phyloP scores from a whole-genome alignment of 2,888 invertebrate species.

The Drosophila anceps region DNA sequence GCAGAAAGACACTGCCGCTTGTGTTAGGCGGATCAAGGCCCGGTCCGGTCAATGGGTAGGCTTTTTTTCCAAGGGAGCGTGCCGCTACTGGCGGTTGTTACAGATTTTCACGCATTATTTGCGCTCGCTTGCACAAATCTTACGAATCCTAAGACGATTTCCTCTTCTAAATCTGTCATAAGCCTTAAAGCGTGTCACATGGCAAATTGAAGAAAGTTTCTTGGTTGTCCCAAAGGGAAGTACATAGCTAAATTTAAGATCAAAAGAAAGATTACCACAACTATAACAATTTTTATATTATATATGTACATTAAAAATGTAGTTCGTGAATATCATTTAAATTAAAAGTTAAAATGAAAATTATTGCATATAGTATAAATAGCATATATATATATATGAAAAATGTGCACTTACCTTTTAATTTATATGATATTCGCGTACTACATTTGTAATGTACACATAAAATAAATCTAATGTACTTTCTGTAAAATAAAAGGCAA shows the following conservation, averaged over 20 bases:
- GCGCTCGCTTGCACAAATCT: constrained; percentile 64
- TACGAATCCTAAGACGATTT: constrained; percentile 67
- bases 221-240: constrained; percentile 9
- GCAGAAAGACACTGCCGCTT: constrained; percentile 7
- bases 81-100: constrained; percentile 61
- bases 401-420: too few relatives aligned
- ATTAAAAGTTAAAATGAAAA: too few relatives aligned
- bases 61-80: constrained; percentile 49
- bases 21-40: constrained; percentile 54
- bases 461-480: too few relatives aligned
- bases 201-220: constrained; percentile 82
- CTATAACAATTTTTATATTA: background rate
- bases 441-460: too few relatives aligned
- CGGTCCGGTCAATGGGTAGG: constrained; percentile 40
- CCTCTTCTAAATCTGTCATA: constrained; percentile 79
- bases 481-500: too few relatives aligned
- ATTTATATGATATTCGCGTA: background rate
- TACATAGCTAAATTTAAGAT: background rate
- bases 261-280: background rate
- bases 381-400: background rate
- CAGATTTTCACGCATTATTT: constrained; percentile 57
- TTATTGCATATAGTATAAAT: too few relatives aligned
- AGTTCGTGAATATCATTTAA: too few relatives aligned
- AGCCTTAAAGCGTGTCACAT: constrained; percentile 84
- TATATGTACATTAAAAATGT: too few relatives aligned